These are phyloP conservation scores for Notodromas monacha DNA, from an alignment of 2,888 invertebrate species.

Conservation along the genomic window DNA sequence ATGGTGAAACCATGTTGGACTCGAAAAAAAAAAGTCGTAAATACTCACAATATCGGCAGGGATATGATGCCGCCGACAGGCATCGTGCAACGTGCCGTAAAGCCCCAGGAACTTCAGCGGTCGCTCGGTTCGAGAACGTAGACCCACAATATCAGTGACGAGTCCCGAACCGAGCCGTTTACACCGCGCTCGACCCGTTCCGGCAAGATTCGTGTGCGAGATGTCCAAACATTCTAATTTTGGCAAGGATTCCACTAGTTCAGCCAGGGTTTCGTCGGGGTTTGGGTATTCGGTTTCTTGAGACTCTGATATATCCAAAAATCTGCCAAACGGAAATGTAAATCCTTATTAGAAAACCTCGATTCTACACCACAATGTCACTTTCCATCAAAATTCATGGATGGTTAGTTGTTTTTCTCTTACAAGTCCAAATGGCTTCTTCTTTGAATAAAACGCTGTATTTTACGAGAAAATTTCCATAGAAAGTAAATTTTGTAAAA, in stretches of 20 bases:
- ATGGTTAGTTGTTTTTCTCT: no score
- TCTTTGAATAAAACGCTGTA: no score
- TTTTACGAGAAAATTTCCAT: no score
- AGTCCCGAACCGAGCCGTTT: slow-evolving; percentile 6
- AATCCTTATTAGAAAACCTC: no score
- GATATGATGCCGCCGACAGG: slow-evolving; percentile 60
- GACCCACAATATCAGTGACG: slow-evolving; percentile 45
- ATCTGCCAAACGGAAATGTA: slow-evolving; percentile 19
- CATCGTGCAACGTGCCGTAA: slow-evolving; percentile 57
- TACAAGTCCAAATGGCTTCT: no score
- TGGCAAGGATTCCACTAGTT: slow-evolving; percentile 36
- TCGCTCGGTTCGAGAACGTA: slow-evolving; percentile 34
- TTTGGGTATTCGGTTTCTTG: slow-evolving; percentile 27
- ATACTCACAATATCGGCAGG: slow-evolving; percentile 50
- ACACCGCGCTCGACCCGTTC: slow-evolving; percentile 23
- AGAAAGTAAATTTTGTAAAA: no score
- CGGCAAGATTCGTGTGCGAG: slow-evolving; percentile 78
- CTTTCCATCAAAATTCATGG: no score
- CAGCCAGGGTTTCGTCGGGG: slow-evolving; percentile 34
- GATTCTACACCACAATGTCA: no score
- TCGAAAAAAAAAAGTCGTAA: no score
- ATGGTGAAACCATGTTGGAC: slow-evolving; percentile 1
- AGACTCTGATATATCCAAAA: slow-evolving; percentile 43
- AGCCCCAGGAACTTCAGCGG: slow-evolving; percentile 67
- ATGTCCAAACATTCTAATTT: slow-evolving; percentile 54